These are phyloP conservation scores for Misgurnus mizolepis DNA, from an alignment of 2,113 vertebrate genomes.

Conservation along the genomic window DNA sequence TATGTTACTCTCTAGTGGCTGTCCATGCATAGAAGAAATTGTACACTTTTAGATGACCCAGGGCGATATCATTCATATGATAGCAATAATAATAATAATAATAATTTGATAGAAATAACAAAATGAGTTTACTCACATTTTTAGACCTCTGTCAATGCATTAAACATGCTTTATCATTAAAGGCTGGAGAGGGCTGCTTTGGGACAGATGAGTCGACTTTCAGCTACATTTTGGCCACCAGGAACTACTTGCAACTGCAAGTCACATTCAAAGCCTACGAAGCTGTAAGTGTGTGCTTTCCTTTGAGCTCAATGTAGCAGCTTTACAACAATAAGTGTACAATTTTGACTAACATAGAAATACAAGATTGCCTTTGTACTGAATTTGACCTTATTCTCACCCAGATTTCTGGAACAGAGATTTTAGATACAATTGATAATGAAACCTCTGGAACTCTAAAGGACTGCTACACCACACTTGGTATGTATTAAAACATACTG, in stretches of 20 bases:
- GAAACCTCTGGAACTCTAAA: conserved; percentile 77
- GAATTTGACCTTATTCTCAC: conserved; percentile 17
- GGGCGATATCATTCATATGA: too few relatives aligned
- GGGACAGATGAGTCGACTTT: conserved; percentile 81
- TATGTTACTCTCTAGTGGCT: too few relatives aligned
- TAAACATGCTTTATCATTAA: conserved; percentile 6
- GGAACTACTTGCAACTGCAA: conserved; percentile 80
- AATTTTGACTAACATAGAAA: not conserved
- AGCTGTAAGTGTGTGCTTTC: conserved; percentile 62
- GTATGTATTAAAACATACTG: conserved; percentile 58
- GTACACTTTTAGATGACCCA: too few relatives aligned
- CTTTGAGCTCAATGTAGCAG: not conserved
- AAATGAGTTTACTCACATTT: not conserved
- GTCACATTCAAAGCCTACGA: conserved; percentile 78
- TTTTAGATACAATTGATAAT: conserved; percentile 73
- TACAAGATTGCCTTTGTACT: not conserved
- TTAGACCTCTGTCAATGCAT: not conserved
- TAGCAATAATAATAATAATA: too few relatives aligned
- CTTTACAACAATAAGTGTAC: not conserved
- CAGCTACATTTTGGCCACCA: conserved; percentile 72
- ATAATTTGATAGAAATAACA: too few relatives aligned
- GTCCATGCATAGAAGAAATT: too few relatives aligned
- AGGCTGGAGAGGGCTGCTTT: conserved; percentile 76
- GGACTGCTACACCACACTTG: conserved; percentile 73
- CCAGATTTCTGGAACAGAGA: conserved; percentile 77